phyloP scores from a whole-genome alignment of 2,797 vertebrate genomes.

The Hipposideros larvatus region DNA sequence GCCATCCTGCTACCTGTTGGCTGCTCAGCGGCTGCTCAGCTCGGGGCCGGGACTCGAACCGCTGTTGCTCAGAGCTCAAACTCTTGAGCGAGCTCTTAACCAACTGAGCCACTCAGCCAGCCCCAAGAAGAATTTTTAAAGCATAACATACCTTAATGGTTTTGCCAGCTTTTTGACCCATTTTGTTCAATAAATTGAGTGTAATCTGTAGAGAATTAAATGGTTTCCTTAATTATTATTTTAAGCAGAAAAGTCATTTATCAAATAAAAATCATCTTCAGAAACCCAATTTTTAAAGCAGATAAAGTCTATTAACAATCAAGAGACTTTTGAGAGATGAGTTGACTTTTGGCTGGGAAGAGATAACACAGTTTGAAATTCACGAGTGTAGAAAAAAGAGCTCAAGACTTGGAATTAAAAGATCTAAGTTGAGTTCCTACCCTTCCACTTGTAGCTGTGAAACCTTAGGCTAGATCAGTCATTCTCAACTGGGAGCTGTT shows the following conservation, averaged over 20 bases:
- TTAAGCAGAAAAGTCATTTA: conserved; percentile 4
- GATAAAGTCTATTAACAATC: not conserved
- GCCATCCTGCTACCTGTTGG: no score
- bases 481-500: not conserved
- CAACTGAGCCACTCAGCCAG: no score
- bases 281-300: conserved; percentile 20
- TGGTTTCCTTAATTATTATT: conserved; percentile 31
- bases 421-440: not conserved
- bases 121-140: conserved; percentile 46
- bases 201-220: conserved; percentile 11
- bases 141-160: not conserved
- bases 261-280: conserved; percentile 33
- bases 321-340: not conserved
- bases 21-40: no score
- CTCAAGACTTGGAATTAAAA: conserved; percentile 18
- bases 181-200: not conserved
- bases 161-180: not conserved
- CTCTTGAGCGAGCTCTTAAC: no score
- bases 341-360: conserved; percentile 4
- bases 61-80: no score
- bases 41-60: no score
- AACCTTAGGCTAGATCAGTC: not conserved
- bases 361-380: conserved; percentile 13
- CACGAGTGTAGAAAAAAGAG: not conserved
- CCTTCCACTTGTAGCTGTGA: not conserved